phyloP scores from a whole-genome alignment of 1,140 invertebrate genomes.

The Micrasema minimum region DNA sequence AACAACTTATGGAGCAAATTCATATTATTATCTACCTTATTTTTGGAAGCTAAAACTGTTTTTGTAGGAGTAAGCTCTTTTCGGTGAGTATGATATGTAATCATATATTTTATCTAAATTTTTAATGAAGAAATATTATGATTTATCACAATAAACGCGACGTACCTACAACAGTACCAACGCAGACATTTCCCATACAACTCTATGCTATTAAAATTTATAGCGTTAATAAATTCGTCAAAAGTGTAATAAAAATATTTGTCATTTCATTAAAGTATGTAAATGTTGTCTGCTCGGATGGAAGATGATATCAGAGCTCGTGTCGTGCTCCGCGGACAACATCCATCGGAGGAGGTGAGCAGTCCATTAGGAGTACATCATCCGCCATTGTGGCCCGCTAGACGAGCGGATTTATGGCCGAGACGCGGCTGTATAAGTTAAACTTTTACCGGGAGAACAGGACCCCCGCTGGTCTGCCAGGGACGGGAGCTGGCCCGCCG shows the following conservation, averaged over 20 bases:
- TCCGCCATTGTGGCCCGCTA: conserved; percentile 21
- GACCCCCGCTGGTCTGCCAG: conserved; percentile 26
- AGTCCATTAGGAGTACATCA: conserved; percentile 36
- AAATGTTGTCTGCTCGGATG: background rate
- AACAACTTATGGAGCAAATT: no score
- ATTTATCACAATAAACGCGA: no score
- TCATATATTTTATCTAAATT: no score
- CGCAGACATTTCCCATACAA: no score
- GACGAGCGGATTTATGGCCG: conserved; percentile 38
- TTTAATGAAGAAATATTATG: no score
- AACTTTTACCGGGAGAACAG: conserved; percentile 32
- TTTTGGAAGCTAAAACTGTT: no score
- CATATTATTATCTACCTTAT: no score
- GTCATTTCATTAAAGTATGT: conserved; percentile 9
- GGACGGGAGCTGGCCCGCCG: conserved; percentile 18
- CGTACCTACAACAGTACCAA: background rate
- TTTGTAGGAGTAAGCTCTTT: no score
- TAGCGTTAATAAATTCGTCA: conserved; percentile 17
- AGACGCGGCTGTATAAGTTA: conserved; percentile 38
- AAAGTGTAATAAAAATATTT: conserved; percentile 29
- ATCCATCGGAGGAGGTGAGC: background rate
- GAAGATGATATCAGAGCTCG: background rate
- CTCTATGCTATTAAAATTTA: conserved; percentile 9
- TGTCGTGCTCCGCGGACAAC: conserved; percentile 8
- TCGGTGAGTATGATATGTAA: no score